Evolutionary conservation across 2,888 invertebrate genomes (phyloP).

Genomic region (Invenusta paracnida): DNA sequence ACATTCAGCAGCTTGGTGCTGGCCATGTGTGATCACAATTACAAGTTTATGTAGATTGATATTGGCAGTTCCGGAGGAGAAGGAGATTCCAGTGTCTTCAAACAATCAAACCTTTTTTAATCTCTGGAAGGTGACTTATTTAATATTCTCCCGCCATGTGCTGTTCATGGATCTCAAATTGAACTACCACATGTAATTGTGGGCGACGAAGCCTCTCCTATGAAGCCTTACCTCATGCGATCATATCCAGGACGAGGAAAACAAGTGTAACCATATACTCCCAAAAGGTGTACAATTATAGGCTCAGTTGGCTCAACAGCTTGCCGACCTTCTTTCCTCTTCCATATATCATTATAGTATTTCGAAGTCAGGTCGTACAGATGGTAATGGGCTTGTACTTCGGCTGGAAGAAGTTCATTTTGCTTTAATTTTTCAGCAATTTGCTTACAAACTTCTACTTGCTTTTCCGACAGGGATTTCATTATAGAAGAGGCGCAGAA

Average conservation of each 20-base stretch:
- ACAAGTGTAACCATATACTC: background rate
- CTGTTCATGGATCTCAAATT: background rate
- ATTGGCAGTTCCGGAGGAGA: too few species aligned
- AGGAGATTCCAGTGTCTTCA: slow-evolving; percentile 14
- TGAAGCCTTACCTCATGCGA: slow-evolving; percentile 1
- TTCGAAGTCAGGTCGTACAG: too few species aligned
- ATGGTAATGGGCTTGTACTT: too few species aligned
- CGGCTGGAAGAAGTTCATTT: too few species aligned
- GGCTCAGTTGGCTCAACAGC: too few species aligned
- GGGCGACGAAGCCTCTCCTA: background rate
- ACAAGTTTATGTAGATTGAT: too few species aligned
- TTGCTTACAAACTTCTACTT: too few species aligned
- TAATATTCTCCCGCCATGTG: background rate
- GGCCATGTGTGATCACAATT: background rate
- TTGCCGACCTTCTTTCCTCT: too few species aligned
- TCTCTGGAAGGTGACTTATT: background rate
- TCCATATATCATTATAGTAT: too few species aligned
- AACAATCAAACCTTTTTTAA: background rate
- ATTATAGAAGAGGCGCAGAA: too few species aligned
- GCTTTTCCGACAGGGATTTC: too few species aligned
- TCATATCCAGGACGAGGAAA: slow-evolving; percentile 2
- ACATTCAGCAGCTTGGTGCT: background rate
- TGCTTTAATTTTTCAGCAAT: too few species aligned
- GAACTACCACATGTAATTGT: slow-evolving; percentile 10
- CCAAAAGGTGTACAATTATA: background rate